Base-by-base conservation (phyloP, 2,888 invertebrate genomes). In the Agrilus cyanescens region DNA sequence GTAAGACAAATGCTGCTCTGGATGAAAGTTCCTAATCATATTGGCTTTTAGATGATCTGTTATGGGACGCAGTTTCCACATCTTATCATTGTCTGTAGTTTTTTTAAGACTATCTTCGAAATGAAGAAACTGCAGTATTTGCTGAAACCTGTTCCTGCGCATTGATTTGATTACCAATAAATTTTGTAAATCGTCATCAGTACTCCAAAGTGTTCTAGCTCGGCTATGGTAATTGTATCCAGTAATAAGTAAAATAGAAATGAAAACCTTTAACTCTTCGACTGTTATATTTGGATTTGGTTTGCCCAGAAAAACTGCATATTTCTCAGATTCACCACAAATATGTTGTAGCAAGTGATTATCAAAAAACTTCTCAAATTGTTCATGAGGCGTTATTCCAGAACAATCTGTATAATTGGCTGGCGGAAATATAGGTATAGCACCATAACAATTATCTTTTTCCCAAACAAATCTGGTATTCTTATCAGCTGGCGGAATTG, bases 161-260 rank as follows among this genome's bases (percentile, higher is more conserved):
- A 51, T 51, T 3, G 49, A 48, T n/a, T 46, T 44, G 12, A 14
- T 32, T 5, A 53, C 46, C 30, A 52, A 18, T 5, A 37, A 12
- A 32, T 49, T 49, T 18, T 42, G 18, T 15, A 44, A 43, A 44
- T 50, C 48, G 25, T 32, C 34, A 6, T 12, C 13, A 15, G 32
- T 33, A 37, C 49, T 40, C 50, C 54, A 51, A 35, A 50, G 49
- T 25, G 18, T 38, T 25, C 44, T 25, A 29, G 47, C 48, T 25
- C 42, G 33, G 13, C 49, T 50, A 15, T 46, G 25, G 32, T 30
- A 34, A 43, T 51, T 46, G 40, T 51, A 50, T 12, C 47, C 52
- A 32, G 36, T 45, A 18, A 52, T 40, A 20, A 51, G 41, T 16
- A 53, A 36, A 37, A 54, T 48, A 12, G 38, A 51, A 18, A 50